Conservation (phyloP, 2,888 invertebrate species). For the Polydrusus pterygomalis region DNA sequence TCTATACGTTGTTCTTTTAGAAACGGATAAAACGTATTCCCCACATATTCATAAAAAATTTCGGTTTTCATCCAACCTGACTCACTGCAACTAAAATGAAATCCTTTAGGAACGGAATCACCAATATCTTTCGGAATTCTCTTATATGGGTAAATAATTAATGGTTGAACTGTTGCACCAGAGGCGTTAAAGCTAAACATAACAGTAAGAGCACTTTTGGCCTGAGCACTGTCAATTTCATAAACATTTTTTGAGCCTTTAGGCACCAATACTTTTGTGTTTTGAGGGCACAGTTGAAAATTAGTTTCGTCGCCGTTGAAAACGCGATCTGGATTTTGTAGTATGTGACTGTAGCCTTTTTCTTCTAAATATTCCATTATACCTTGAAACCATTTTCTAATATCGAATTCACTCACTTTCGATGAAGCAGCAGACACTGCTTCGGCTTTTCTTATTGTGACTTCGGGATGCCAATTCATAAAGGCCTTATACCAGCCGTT, state of each 20-base stretch:
- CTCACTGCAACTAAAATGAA: slow-evolving; percentile 27
- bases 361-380: neutral
- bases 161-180: neutral
- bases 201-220: slow-evolving; percentile 3
- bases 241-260: slow-evolving; percentile 25
- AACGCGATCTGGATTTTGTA: slow-evolving; percentile 14
- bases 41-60: slow-evolving; percentile 26
- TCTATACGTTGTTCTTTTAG: neutral
- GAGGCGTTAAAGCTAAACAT: slow-evolving; percentile 16
- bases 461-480: slow-evolving; percentile 15
- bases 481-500: slow-evolving; percentile 31
- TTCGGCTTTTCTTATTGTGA: neutral
- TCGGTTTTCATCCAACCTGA: slow-evolving; percentile 23
- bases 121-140: neutral
- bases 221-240: neutral
- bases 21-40: slow-evolving; percentile 14
- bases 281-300: slow-evolving; percentile 3
- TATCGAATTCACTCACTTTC: neutral
- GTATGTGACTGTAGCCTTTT: neutral
- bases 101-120: slow-evolving; percentile 50
- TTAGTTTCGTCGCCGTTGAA: slow-evolving; percentile 17
- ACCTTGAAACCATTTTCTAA: no score
- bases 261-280: neutral
- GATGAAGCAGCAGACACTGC: neutral
- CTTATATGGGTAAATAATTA: slow-evolving; percentile 26